Base-by-base conservation (phyloP, 2,113 vertebrate species). In the Micronycteris hirsuta region DNA sequence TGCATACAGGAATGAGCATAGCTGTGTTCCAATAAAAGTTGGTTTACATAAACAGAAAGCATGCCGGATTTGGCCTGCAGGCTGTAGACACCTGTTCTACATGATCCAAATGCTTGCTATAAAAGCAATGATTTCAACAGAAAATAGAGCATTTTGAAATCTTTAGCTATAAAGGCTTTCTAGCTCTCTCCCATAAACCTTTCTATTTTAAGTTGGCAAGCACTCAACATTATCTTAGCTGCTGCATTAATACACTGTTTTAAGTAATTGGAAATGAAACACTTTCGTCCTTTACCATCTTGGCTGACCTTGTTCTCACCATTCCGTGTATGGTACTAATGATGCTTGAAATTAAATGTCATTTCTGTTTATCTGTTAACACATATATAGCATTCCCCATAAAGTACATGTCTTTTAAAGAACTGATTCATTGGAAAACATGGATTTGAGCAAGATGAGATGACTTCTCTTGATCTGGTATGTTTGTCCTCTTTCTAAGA, bases 331-430 rank as follows among this genome's bases (percentile, higher is more conserved):
- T 93, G 86, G 67, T 94, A 85, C 96, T 97, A 97, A 97, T 97
- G 96, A 80, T 95, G 96, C 95, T 97, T 97, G 96, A 98, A 98
- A 98, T 97, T 97, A 97, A 98, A 97, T 89, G 93, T 96, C 96
- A 95, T 97, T 98, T 97, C 96, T 96, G 93, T 96, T 97, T 97
- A 92, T 95, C 88, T 96, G 94, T 90, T 97, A 96, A 84, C 89
- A 95, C 58, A 86, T 89, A 95, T 45, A 68, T 52, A 91, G 41
- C 52, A 87, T 89, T 95, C 11, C 15, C 56, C n/a, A 9, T 76
- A 76, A 97, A 94, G 41, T 74, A 71, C 63, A 11, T 65, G 38
- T 71, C 88, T 93, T 86, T 81, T 54, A 84, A 76, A 89, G 68
- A 83, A 86, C 74, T 81, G 76, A 65, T 83, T 91, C 24, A 71